Conservation (phyloP, 2,888 invertebrate species). For the Drosophila austrosaltans region DNA sequence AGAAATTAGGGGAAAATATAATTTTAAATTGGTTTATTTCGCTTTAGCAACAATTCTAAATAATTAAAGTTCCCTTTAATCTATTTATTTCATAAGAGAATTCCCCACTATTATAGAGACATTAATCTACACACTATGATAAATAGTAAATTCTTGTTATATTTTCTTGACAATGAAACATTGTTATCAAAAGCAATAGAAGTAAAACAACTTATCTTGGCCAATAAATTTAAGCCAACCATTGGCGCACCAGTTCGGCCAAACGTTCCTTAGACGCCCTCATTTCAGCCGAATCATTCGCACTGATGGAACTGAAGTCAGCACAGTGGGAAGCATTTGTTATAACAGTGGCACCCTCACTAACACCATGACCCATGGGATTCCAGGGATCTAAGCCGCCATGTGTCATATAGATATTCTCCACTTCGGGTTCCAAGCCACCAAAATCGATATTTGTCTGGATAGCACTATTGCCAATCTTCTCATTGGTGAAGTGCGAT, state of each 20-base stretch:
- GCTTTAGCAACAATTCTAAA: too few relatives aligned
- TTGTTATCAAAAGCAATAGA: slow-evolving; percentile 13
- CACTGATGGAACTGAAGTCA: slow-evolving; percentile 77
- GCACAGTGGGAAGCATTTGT: slow-evolving; percentile 77
- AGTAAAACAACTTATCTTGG: slow-evolving; percentile 2
- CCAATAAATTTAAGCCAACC: slow-evolving; percentile 67
- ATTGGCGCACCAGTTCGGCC: slow-evolving; percentile 71
- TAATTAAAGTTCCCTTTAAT: too few relatives aligned
- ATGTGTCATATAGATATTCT: slow-evolving; percentile 85
- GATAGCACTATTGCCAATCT: slow-evolving; percentile 56
- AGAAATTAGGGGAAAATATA: background rate
- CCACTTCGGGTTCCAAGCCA: slow-evolving; percentile 83
- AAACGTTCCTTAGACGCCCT: slow-evolving; percentile 76
- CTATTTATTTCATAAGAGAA: background rate
- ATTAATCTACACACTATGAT: background rate
- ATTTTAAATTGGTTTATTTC: background rate
- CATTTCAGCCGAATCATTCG: slow-evolving; percentile 74
- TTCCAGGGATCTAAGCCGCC: slow-evolving; percentile 86
- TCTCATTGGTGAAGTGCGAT: slow-evolving; percentile 58
- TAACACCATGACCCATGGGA: slow-evolving; percentile 83
- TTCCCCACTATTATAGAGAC: background rate
- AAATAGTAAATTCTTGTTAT: slow-evolving; percentile 12
- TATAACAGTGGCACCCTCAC: slow-evolving; percentile 73
- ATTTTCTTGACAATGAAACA: slow-evolving; percentile 1
- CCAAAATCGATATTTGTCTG: slow-evolving; percentile 85